Evolutionary conservation across 2,888 invertebrate species (phyloP).

Genomic region (Leistus spinibarbis): DNA sequence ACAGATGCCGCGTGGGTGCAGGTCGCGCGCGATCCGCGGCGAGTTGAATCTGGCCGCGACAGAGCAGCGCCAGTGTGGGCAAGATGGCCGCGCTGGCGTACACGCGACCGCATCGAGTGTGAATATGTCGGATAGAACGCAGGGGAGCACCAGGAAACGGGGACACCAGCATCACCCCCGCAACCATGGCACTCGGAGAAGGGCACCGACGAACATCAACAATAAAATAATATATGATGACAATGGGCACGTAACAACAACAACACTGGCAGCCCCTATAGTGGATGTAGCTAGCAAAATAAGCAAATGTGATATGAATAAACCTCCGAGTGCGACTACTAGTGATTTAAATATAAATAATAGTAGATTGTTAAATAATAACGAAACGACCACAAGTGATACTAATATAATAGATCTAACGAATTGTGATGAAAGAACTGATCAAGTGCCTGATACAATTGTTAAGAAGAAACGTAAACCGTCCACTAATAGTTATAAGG

Average conservation of each 20-base stretch:
- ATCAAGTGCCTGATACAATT: slow-evolving; percentile 32
- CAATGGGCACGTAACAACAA: slow-evolving; percentile 50
- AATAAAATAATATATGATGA: slow-evolving; percentile 49
- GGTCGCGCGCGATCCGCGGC: slow-evolving; percentile 1
- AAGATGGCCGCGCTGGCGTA: slow-evolving; percentile 68
- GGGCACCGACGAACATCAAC: slow-evolving; percentile 51
- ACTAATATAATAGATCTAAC: slow-evolving; percentile 52
- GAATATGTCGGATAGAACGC: slow-evolving; percentile 65
- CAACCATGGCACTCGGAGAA: slow-evolving; percentile 58
- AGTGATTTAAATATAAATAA: slow-evolving; percentile 46
- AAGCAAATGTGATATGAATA: slow-evolving; percentile 31
- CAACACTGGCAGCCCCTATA: slow-evolving; percentile 47
- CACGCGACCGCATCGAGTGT: slow-evolving; percentile 47
- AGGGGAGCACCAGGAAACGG: slow-evolving; percentile 68
- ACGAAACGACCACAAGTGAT: slow-evolving; percentile 44
- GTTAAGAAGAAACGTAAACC: slow-evolving; percentile 36
- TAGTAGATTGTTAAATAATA: slow-evolving; percentile 20
- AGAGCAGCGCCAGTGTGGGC: slow-evolving; percentile 53
- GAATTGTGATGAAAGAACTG: slow-evolving; percentile 53
- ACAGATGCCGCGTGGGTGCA: slow-evolving; percentile 30
- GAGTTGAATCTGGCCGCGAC: slow-evolving; percentile 6
- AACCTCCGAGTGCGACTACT: slow-evolving; percentile 43
- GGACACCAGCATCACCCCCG: slow-evolving; percentile 80
- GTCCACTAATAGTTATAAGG: slow-evolving; percentile 30
- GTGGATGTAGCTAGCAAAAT: slow-evolving; percentile 1